Percentiles rank a stretch among this genome's conserved stretches.
Conservation (phyloP, 2,113 vertebrate genomes). For the Sphyrna mokarran region DNA sequence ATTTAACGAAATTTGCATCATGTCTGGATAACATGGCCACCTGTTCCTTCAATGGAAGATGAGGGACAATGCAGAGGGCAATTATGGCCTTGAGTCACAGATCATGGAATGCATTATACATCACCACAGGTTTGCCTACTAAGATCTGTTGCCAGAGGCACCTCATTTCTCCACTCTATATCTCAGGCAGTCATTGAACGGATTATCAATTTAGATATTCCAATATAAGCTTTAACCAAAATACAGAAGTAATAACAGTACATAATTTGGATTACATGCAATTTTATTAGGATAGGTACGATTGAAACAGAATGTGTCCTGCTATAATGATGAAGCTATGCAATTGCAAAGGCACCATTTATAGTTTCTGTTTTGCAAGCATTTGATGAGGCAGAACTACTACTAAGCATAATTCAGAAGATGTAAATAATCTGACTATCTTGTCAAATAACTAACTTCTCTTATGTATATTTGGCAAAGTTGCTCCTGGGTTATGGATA, state of each 20-base stretch:
- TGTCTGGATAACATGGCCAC: neutral
- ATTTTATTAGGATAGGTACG: neutral
- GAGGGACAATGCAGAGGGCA: neutral
- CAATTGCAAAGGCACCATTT: neutral
- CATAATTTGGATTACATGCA: neutral
- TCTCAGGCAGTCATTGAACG: neutral
- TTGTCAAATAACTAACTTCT: neutral
- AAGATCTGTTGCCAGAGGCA: neutral
- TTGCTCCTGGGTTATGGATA: neutral
- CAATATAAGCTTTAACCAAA: neutral
- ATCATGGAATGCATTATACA: neutral
- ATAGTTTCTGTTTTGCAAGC: neutral
- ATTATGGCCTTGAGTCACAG: neutral
- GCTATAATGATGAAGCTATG: neutral
- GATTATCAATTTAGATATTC: neutral
- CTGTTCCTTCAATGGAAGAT: neutral
- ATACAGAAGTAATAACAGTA: neutral
- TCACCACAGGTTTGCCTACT: no score
- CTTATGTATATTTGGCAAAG: neutral
- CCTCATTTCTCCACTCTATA: neutral
- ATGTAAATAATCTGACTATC: neutral
- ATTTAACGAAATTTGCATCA: neutral
- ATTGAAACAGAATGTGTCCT: neutral
- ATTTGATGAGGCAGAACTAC: neutral
- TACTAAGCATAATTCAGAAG: neutral